phyloP scores from a whole-genome alignment of 2,888 invertebrate genomes.

The Acanthopleura granulata region DNA sequence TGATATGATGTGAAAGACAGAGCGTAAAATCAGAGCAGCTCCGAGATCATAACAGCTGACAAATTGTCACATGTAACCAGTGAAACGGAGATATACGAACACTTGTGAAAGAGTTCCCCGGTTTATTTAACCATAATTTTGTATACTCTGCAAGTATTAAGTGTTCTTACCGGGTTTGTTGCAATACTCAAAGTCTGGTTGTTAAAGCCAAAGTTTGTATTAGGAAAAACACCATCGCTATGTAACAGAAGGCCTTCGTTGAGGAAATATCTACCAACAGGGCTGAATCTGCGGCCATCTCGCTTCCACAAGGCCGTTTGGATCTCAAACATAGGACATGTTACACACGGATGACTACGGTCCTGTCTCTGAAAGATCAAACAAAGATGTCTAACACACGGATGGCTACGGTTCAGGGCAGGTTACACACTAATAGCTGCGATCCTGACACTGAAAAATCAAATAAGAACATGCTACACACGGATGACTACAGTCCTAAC shows the following conservation, averaged over 20 bases:
- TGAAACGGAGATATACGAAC: too few species aligned
- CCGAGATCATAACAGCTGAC: too few species aligned
- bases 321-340: conserved; percentile 4
- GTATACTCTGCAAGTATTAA: background rate
- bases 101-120: too few species aligned
- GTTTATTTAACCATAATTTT: too few species aligned
- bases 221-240: background rate
- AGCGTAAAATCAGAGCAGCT: too few species aligned
- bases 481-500: background rate
- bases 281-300: background rate
- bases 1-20: too few species aligned
- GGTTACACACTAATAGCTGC: too few species aligned
- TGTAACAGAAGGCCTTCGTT: background rate
- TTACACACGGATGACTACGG: background rate
- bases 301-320: background rate
- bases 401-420: too few species aligned
- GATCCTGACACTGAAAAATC: background rate
- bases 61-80: too few species aligned
- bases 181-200: background rate
- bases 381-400: too few species aligned
- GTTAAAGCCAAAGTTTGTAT: conserved; percentile 8
- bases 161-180: background rate
- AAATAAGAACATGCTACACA: background rate
- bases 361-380: background rate
- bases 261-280: background rate